phyloP scores from a whole-genome alignment of 1,140 invertebrate genomes.

The Halictus rubicundus region DNA sequence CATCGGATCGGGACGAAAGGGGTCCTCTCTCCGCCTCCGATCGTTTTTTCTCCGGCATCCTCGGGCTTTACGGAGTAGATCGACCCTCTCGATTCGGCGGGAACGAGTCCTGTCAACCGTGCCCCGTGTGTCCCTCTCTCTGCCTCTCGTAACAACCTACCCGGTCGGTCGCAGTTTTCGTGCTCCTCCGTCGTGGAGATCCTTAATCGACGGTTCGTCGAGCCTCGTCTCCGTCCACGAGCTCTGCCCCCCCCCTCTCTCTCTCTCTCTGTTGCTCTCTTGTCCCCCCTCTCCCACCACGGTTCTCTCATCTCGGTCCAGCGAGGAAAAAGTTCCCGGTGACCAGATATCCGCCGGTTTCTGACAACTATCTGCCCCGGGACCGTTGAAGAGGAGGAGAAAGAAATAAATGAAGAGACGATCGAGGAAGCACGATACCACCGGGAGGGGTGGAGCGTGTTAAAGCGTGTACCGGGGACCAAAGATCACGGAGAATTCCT shows the following conservation, averaged over 20 bases:
- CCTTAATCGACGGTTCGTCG: conserved; percentile 63
- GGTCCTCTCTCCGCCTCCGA: not conserved
- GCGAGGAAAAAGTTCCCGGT: conserved; percentile 23
- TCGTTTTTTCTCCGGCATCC: conserved; percentile 54
- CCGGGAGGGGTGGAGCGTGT: conserved; percentile 41
- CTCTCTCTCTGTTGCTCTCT: not conserved
- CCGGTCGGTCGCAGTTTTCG: conserved; percentile 47
- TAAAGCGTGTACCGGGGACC: conserved; percentile 67
- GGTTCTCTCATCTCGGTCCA: too few species aligned
- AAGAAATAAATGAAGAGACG: conserved; percentile 42
- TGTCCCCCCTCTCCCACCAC: not conserved
- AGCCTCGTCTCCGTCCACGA: conserved; percentile 22
- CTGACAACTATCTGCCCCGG: conserved; percentile 68
- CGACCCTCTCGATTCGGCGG: conserved; percentile 60
- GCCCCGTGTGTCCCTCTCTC: not conserved
- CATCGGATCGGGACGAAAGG: conserved; percentile 1
- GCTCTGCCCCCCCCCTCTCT: not conserved
- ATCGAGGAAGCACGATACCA: conserved; percentile 47
- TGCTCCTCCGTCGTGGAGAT: conserved; percentile 37
- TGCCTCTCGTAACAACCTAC: conserved; percentile 38
- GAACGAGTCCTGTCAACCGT: conserved; percentile 60
- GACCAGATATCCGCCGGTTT: conserved; percentile 70
- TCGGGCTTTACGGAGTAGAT: conserved; percentile 56
- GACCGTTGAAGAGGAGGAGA: conserved; percentile 31
- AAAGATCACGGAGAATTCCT: conserved; percentile 75